phyloP scores from a whole-genome alignment of 2,113 vertebrate species.

The Bubalus kerabau region DNA sequence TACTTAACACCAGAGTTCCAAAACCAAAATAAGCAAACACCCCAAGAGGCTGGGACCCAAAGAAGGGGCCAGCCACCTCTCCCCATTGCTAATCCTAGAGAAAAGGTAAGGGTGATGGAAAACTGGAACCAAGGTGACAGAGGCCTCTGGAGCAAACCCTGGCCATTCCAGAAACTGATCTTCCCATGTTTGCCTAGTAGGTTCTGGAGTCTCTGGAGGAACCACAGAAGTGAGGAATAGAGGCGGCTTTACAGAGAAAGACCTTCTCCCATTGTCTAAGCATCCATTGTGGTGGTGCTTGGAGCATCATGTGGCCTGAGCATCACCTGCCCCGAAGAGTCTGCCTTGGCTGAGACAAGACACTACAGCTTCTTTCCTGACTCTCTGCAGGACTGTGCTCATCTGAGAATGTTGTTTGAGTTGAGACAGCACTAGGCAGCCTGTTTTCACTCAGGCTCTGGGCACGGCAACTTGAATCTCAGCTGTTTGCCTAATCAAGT shows the following conservation, averaged over 20 bases:
- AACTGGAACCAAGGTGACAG: not conserved
- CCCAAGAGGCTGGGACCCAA: not conserved
- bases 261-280: not conserved
- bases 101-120: not conserved
- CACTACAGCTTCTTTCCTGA: constrained; percentile 41
- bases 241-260: not conserved
- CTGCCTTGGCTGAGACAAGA: constrained; percentile 23
- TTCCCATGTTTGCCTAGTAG: not conserved
- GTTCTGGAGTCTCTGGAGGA: not conserved
- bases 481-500: constrained; percentile 13
- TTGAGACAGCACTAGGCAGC: not conserved
- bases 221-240: not conserved
- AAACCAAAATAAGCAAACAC: constrained; percentile 55
- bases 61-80: not conserved
- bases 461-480: not conserved
- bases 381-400: constrained; percentile 50
- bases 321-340: not conserved
- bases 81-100: not conserved
- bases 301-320: not conserved
- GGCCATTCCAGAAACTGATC: not conserved
- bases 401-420: not conserved
- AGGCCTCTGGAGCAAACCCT: not conserved
- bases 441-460: constrained; percentile 54
- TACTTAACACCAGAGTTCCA: constrained; percentile 46
- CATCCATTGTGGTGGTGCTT: not conserved